phyloP scores from a whole-genome alignment of 2,888 invertebrate genomes.

The Ennomos fuscantarius region DNA sequence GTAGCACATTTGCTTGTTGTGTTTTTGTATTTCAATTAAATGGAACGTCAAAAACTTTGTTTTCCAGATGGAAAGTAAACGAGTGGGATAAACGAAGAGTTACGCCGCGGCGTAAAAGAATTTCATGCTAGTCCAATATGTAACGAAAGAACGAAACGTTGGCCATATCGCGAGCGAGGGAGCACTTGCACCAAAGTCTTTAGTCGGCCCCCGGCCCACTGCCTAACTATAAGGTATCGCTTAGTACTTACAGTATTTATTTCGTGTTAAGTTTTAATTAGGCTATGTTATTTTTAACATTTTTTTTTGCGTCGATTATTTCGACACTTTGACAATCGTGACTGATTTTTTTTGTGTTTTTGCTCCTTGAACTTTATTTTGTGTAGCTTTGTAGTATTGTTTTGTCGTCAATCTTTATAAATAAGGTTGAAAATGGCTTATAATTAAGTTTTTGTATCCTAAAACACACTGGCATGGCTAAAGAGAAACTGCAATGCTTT shows the following conservation, averaged over 20 bases:
- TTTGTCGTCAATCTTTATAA: conserved; percentile 11
- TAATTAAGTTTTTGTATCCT: conserved; percentile 10
- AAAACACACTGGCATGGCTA: too few species aligned
- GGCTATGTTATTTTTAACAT: conserved; percentile 57
- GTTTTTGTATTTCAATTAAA: too few species aligned
- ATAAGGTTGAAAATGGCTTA: conserved; percentile 11
- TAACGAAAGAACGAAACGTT: conserved; percentile 77
- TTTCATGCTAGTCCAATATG: conserved; percentile 82
- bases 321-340: conserved; percentile 57
- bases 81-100: conserved; percentile 45
- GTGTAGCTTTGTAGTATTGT: conserved; percentile 18
- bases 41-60: conserved; percentile 16
- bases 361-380: conserved; percentile 33
- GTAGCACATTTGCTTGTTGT: too few species aligned
- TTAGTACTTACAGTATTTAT: conserved; percentile 85
- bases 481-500: background rate
- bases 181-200: conserved; percentile 76
- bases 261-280: conserved; percentile 70
- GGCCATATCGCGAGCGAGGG: conserved; percentile 73
- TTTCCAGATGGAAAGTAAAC: conserved; percentile 44
- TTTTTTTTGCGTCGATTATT: conserved; percentile 48
- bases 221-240: conserved; percentile 51
- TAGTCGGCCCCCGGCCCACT: conserved; percentile 57
- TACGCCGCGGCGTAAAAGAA: conserved; percentile 66
- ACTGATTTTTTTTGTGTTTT: conserved; percentile 62